These are phyloP conservation scores for Acrossocheilus fasciatus DNA, from an alignment of 2,797 vertebrate genomes.

Conservation along the genomic window DNA sequence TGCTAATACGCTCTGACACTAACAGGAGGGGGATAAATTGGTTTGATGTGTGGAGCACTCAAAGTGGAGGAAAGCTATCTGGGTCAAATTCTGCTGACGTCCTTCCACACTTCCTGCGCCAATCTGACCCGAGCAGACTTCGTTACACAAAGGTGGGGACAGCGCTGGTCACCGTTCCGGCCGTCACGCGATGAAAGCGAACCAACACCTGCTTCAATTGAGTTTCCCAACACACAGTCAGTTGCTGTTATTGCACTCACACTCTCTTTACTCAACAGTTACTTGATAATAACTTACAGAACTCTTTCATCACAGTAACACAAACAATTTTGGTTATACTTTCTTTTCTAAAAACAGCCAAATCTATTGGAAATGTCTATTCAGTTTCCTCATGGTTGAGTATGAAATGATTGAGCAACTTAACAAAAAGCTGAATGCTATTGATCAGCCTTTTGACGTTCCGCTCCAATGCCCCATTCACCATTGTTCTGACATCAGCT, in stretches of 20 bases:
- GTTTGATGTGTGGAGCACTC: conserved; percentile 57
- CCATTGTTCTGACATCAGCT: conserved; percentile 12
- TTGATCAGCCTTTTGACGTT: not conserved
- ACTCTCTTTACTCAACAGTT: not conserved
- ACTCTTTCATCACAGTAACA: not conserved
- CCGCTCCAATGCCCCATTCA: not conserved
- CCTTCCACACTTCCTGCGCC: conserved; percentile 39
- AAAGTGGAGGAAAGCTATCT: conserved; percentile 56
- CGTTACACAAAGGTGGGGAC: conserved; percentile 18
- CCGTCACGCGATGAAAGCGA: not conserved
- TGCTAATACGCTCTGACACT: conserved; percentile 55
- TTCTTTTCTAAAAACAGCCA: not conserved
- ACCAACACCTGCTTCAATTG: not conserved
- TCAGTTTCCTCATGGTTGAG: not conserved
- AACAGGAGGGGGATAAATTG: conserved; percentile 50
- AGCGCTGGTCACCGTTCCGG: conserved; percentile 2
- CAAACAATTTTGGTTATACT: not conserved
- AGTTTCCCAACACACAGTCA: not conserved
- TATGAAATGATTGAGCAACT: not conserved
- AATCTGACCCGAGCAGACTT: conserved; percentile 45
- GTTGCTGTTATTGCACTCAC: not conserved
- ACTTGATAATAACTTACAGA: not conserved
- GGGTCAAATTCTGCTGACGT: conserved; percentile 58
- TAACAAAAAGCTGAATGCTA: not conserved
- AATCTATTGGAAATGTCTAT: not conserved